A percentile compares a stretch with the other conserved stretches of the same genome.
phyloP scores from a whole-genome alignment of 2,797 vertebrate genomes.

The Lithobates pipiens region DNA sequence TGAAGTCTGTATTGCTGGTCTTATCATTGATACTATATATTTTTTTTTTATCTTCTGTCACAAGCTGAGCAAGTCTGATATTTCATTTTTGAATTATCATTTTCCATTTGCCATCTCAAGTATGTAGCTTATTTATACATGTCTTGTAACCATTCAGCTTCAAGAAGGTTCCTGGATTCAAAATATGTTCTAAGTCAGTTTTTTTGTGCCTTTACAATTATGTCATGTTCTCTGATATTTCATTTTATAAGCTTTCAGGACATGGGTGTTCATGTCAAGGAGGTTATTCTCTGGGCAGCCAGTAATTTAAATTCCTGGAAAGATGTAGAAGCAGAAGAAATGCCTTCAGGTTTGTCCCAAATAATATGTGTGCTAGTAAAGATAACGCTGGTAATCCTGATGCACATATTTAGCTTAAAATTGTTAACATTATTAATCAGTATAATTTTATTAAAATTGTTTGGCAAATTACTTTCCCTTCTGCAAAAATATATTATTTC shows the following conservation, averaged over 20 bases:
- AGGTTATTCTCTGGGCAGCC: constrained; percentile 42
- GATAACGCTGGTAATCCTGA: neutral
- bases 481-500: too few relatives aligned
- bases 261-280: constrained; percentile 24
- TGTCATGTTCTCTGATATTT: constrained; percentile 26
- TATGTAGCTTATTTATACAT: neutral
- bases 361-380: neutral
- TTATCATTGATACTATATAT: too few relatives aligned
- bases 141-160: neutral
- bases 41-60: too few relatives aligned
- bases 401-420: neutral
- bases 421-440: neutral
- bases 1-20: too few relatives aligned
- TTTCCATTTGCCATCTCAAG: neutral
- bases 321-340: neutral
- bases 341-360: neutral
- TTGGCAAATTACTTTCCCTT: too few relatives aligned
- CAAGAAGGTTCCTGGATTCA: neutral
- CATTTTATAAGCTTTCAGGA: constrained; percentile 26
- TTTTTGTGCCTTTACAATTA: constrained; percentile 24
- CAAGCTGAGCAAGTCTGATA: too few relatives aligned
- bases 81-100: too few relatives aligned
- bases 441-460: neutral
- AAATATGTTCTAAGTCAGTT: constrained; percentile 9
- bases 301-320: constrained; percentile 42